Percentiles rank a stretch among this genome's conserved stretches.
Evolutionary conservation across 2,797 vertebrate species (phyloP).

Genomic region (Ctenosaura bakeri): DNA sequence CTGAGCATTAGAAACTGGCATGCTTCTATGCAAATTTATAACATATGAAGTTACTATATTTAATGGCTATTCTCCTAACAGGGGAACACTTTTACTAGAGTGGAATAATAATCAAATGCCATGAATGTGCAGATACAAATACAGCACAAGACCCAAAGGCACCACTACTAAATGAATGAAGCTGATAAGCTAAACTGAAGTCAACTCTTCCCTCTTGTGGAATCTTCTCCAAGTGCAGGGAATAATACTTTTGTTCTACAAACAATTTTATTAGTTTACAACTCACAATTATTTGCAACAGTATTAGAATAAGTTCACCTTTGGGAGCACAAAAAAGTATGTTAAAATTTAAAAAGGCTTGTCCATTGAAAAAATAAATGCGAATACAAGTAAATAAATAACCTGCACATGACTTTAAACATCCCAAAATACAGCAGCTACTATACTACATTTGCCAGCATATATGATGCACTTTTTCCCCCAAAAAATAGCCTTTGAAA

Average conservation of each 20-base stretch:
- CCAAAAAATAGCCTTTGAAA: too few relatives aligned
- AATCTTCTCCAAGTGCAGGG: slow-evolving; percentile 14
- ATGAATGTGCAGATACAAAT: slow-evolving; percentile 42
- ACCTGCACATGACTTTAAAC: not conserved
- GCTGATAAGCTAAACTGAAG: slow-evolving; percentile 35
- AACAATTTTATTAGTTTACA: not conserved
- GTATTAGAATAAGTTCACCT: not conserved
- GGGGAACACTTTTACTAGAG: slow-evolving; percentile 54
- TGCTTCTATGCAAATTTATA: not conserved
- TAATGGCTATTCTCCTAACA: slow-evolving; percentile 21
- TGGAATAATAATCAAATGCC: slow-evolving; percentile 42
- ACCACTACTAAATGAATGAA: not conserved
- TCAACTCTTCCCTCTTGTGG: slow-evolving; percentile 68
- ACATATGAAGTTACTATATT: slow-evolving; percentile 20
- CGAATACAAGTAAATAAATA: not conserved
- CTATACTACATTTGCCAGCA: too few relatives aligned
- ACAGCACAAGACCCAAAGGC: not conserved
- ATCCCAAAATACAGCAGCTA: not conserved
- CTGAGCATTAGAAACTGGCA: not conserved
- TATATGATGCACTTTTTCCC: too few relatives aligned
- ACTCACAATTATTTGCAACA: not conserved
- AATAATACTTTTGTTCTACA: not conserved
- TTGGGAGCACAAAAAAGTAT: not conserved
- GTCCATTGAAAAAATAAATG: not conserved
- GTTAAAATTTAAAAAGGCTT: not conserved